A percentile compares a stretch with the other conserved stretches of the same genome.
These are phyloP conservation scores for Syndactyla subalaris DNA, from an alignment of 2,797 vertebrate genomes.

Conservation along the genomic window DNA sequence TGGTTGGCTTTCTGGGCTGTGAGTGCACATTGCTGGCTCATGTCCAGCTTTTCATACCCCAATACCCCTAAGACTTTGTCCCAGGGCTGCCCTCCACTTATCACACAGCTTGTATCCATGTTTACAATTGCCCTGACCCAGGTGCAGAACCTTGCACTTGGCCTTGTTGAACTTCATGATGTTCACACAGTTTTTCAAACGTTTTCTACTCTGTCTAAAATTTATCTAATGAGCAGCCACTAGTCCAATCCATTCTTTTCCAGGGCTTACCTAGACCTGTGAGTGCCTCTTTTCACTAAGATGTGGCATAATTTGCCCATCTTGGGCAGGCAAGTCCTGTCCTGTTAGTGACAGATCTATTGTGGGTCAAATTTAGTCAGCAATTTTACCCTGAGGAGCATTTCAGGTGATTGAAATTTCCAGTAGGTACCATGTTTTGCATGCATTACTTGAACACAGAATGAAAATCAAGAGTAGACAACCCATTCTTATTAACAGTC, in stretches of 20 bases:
- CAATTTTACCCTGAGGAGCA: neutral
- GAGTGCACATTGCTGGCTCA: accelerated
- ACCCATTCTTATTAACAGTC: neutral
- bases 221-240: neutral
- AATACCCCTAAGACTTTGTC: neutral
- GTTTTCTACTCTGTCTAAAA: neutral
- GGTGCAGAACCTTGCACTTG: neutral
- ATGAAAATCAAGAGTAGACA: neutral
- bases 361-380: neutral
- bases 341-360: neutral
- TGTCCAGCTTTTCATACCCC: neutral
- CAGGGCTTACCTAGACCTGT: neutral
- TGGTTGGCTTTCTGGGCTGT: accelerated
- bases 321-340: neutral
- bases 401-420: neutral
- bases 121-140: neutral
- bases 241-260: neutral
- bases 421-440: neutral
- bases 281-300: neutral
- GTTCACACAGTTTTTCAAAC: neutral
- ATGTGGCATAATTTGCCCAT: neutral
- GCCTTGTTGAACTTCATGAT: neutral
- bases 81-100: neutral
- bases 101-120: neutral
- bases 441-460: neutral